phyloP scores from a whole-genome alignment of 1,140 invertebrate species.

The Lethocerus indicus region DNA sequence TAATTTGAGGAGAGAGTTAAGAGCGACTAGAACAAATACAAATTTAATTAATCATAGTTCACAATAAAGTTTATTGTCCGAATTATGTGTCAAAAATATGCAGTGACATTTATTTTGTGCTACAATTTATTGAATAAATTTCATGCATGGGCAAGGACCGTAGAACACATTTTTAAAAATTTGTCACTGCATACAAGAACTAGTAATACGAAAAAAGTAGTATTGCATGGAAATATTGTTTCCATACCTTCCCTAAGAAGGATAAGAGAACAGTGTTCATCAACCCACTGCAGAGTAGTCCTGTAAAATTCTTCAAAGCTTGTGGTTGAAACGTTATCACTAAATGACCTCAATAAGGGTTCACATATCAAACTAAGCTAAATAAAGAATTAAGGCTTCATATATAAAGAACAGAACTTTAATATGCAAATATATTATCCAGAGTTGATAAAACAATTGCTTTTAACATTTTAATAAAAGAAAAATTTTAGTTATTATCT shows the following conservation, averaged over 20 bases:
- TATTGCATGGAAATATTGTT: background rate
- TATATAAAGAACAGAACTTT: too few species aligned
- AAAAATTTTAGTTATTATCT: background rate
- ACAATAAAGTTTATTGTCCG: background rate
- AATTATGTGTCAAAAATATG: background rate
- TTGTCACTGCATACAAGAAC: background rate
- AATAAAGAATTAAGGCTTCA: too few species aligned
- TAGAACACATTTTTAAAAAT: background rate
- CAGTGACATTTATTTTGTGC: background rate
- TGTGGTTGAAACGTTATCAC: slow-evolving; percentile 74
- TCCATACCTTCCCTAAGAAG: slow-evolving; percentile 74
- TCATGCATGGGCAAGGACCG: background rate
- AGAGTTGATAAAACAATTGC: too few species aligned
- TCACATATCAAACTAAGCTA: slow-evolving; percentile 85
- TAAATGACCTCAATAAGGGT: slow-evolving; percentile 76
- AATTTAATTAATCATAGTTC: slow-evolving; percentile 2
- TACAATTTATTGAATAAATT: background rate
- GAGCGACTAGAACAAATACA: slow-evolving; percentile 51
- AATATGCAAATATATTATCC: too few species aligned
- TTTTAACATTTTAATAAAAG: background rate
- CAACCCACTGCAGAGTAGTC: slow-evolving; percentile 82
- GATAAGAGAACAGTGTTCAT: slow-evolving; percentile 87
- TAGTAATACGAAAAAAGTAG: background rate
- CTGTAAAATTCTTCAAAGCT: slow-evolving; percentile 83
- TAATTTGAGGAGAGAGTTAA: slow-evolving; percentile 77